Evolutionary conservation across 2,797 vertebrate genomes (phyloP), one percentile per base, ranked within the genome.

Genomic region (Melanotaenia pygmaea): DNA sequence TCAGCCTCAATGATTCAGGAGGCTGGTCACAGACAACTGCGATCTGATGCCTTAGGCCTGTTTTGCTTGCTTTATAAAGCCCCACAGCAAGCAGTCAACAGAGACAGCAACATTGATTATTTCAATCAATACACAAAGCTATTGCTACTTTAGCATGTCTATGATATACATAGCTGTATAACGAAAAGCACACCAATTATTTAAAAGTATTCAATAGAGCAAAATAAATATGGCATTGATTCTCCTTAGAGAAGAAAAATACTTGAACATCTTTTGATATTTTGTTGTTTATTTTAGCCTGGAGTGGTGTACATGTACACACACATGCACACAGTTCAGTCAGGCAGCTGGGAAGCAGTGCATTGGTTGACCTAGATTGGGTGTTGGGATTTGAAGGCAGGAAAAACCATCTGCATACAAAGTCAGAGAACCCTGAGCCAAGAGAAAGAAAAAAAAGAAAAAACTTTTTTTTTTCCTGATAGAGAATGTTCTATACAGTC

Each of bases 311-410:
- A 60, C 58, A 63, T 34, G 72, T 62, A 66, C 51, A 76, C 32
- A 78, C 66, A 66, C 56, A 76, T 50, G 56, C 67, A 70, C 70
- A 59, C 45, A 77, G 76, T 86, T 86, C 84, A 88, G 88, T 80
- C 76, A 90, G 74, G 83, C 79, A 81, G 86, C 73, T 76, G 74
- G 70, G 84, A 89, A 80, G 81, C 73, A 80, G 71, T 14, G 77
- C 87, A 85, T 89, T 90, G 88, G 88, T 80, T 93, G 92, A 92
- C 91, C 92, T 92, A 93, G 87, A 93, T 93, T 84, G 86, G 83
- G 57, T 72, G 67, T 78, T 35, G 8, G 80, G 71, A 74, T 89
- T 88, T 91, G 83, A 91, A 91, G 87, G 83, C 77, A 77, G 76
- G 74, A 83, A 88, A 67, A 88, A 82, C 79, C 77, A 90, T 92